Conservation (phyloP, 2,888 invertebrate species). For the Lasioglossum figueresi region DNA sequence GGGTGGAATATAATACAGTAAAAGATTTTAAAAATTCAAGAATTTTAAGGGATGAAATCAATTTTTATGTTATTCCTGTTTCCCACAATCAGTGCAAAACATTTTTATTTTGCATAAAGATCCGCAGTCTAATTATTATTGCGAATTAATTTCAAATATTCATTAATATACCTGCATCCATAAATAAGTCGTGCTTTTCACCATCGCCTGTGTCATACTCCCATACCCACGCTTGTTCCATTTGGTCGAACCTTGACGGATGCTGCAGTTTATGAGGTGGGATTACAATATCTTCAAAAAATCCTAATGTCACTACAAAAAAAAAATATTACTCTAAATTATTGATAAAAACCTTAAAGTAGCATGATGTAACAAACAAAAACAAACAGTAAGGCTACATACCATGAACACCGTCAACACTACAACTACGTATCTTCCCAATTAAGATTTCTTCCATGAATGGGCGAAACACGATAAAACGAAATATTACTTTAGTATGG, state of each 20-base stretch:
- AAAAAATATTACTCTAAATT: not conserved
- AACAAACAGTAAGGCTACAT: not conserved
- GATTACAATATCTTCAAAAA: conserved; percentile 98
- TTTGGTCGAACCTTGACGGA: conserved; percentile 96
- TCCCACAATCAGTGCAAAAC: too few species aligned
- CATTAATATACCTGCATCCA: conserved; percentile 91
- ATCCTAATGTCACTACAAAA: conserved; percentile 94
- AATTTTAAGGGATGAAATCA: too few species aligned
- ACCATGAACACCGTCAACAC: conserved; percentile 96
- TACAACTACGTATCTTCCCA: conserved; percentile 96
- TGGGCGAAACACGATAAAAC: conserved; percentile 97
- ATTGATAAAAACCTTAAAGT: conserved; percentile 14
- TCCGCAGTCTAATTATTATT: too few species aligned
- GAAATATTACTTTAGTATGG: conserved; percentile 96
- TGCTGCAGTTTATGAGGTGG: conserved; percentile 96
- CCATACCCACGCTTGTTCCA: conserved; percentile 98
- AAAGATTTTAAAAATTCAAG: too few species aligned
- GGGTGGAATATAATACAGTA: too few species aligned
- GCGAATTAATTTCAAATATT: not conserved
- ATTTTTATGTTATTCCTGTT: too few species aligned
- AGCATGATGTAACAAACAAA: not conserved
- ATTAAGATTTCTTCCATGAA: conserved; percentile 96
- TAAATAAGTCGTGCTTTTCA: conserved; percentile 94
- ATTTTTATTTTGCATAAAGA: too few species aligned
- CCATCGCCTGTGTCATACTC: conserved; percentile 95